phyloP scores from a whole-genome alignment of 2,113 vertebrate genomes.

The Leiothrix lutea region DNA sequence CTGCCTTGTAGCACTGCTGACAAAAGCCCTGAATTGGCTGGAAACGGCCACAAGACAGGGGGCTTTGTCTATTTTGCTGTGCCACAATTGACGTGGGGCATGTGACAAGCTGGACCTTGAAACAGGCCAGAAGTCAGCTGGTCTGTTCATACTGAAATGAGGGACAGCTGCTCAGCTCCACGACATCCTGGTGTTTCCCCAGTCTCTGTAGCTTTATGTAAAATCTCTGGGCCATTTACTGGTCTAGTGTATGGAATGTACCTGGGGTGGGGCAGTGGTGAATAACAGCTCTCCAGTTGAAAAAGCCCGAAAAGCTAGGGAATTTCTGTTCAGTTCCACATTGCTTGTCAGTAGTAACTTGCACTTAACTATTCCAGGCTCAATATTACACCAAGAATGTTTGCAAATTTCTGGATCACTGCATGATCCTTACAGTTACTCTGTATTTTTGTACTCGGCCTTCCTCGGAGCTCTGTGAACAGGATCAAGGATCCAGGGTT shows the following conservation, averaged over 20 bases:
- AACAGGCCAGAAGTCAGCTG: not conserved
- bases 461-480: not conserved
- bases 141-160: not conserved
- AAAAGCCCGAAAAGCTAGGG: not conserved
- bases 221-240: not conserved
- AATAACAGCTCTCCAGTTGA: not conserved
- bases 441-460: not conserved
- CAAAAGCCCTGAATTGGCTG: not conserved
- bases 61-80: not conserved
- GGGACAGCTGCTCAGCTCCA: not conserved
- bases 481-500: not conserved
- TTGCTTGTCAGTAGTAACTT: not conserved
- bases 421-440: not conserved
- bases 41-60: not conserved
- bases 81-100: not conserved
- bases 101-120: not conserved
- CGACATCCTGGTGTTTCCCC: not conserved
- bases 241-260: not conserved
- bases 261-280: not conserved
- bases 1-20: not conserved
- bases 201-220: not conserved
- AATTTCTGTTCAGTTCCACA: not conserved
- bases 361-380: not conserved
- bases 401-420: not conserved
- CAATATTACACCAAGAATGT: not conserved